Evolutionary conservation across 2,113 vertebrate genomes (phyloP).

Genomic region (Myocastor coypus): DNA sequence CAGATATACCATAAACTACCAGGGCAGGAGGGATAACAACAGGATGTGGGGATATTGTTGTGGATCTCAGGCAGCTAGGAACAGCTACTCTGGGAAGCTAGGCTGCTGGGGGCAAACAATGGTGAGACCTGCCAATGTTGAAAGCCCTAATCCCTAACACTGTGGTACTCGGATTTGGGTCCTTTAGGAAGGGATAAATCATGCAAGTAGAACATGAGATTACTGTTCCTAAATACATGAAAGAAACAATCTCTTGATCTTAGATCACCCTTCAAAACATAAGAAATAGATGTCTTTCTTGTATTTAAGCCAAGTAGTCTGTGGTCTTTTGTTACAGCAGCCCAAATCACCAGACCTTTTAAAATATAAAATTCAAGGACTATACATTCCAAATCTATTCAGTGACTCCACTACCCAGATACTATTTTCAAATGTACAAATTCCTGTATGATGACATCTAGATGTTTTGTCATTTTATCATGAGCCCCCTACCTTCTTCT

Average conservation of each 20-base stretch:
- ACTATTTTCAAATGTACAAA: neutral
- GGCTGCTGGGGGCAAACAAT: neutral
- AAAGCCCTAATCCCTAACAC: neutral
- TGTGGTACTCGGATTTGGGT: neutral
- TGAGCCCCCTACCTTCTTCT: neutral
- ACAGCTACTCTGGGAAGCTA: neutral
- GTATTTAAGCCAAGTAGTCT: neutral
- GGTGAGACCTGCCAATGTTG: neutral
- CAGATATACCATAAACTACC: neutral
- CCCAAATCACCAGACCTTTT: neutral
- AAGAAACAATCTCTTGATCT: neutral
- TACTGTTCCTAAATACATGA: neutral
- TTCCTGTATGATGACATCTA: neutral
- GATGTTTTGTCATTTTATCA: neutral
- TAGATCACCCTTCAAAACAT: neutral
- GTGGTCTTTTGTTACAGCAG: neutral
- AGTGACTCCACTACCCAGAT: neutral
- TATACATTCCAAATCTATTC: neutral
- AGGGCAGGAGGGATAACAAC: neutral
- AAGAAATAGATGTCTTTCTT: constrained; percentile 29
- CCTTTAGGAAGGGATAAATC: neutral
- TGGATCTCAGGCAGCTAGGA: neutral
- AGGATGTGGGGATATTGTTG: neutral
- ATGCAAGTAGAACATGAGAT: neutral
- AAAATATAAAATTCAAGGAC: neutral